These are phyloP conservation scores for Dynastes tityus DNA, from an alignment of 2,888 invertebrate genomes.

Conservation along the genomic window DNA sequence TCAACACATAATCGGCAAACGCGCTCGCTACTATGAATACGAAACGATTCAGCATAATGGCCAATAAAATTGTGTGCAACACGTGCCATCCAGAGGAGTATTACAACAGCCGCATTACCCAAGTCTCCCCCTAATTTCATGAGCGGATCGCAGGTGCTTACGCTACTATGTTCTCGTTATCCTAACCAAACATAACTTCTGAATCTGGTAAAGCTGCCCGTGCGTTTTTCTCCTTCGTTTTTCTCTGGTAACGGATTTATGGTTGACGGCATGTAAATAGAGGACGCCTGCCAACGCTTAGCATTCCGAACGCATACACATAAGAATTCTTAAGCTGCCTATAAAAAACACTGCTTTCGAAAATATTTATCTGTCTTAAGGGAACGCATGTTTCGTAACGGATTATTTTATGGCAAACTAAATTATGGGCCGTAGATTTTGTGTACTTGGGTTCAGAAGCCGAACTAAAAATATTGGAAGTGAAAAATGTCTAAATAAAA, in stretches of 20 bases:
- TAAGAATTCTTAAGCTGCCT: slow-evolving; percentile 2
- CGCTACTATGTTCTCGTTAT: slow-evolving; percentile 61
- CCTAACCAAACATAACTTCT: slow-evolving; percentile 55
- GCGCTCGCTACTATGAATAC: slow-evolving; percentile 16
- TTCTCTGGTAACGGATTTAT: slow-evolving; percentile 54
- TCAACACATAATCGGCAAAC: slow-evolving; percentile 42
- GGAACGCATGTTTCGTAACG: slow-evolving; percentile 3
- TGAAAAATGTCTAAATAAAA: background rate
- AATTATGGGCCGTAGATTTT: slow-evolving; percentile 3
- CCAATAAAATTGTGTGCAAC: slow-evolving; percentile 58
- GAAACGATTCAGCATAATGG: slow-evolving; percentile 41
- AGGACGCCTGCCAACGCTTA: slow-evolving; percentile 25
- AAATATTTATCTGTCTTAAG: slow-evolving; percentile 36
- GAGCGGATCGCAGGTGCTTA: slow-evolving; percentile 63
- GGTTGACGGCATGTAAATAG: slow-evolving; percentile 42
- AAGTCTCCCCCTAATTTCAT: slow-evolving; percentile 61
- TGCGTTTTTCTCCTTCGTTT: slow-evolving; percentile 49
- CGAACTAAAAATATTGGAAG: background rate
- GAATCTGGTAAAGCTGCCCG: slow-evolving; percentile 50
- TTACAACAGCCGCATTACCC: slow-evolving; percentile 59
- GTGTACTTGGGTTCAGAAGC: slow-evolving; percentile 7
- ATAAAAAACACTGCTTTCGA: slow-evolving; percentile 32
- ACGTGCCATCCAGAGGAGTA: slow-evolving; percentile 58
- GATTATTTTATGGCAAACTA: slow-evolving; percentile 28
- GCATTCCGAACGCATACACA: slow-evolving; percentile 23